A percentile compares a stretch with the other conserved stretches of the same genome.
Evolutionary conservation across 2,888 invertebrate species (phyloP).

Genomic region (Celastrina argiolus): DNA sequence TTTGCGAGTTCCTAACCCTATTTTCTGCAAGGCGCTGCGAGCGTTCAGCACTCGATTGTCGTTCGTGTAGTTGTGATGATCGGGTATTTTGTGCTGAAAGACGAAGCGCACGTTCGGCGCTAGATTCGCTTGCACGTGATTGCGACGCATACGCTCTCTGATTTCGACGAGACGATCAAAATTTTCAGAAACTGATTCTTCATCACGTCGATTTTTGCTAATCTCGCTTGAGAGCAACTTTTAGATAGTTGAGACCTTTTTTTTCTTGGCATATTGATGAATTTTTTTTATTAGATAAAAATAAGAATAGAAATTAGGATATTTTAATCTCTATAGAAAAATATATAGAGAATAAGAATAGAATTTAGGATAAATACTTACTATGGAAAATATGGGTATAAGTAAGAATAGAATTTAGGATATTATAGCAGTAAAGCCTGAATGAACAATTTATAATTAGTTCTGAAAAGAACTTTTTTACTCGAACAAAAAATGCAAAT

Average conservation of each 20-base stretch:
- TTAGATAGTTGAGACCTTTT: conserved; percentile 23
- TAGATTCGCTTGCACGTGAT: conserved; percentile 24
- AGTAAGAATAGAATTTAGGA: too few relatives aligned
- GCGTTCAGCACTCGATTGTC: not conserved
- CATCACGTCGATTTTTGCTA: not conserved
- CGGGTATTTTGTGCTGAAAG: not conserved
- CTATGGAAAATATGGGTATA: too few relatives aligned
- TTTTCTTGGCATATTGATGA: conserved; percentile 17
- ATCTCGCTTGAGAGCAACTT: conserved; percentile 19
- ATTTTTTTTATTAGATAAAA: not conserved
- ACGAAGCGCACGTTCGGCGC: conserved; percentile 24
- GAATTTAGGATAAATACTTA: too few relatives aligned
- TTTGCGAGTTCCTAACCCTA: not conserved
- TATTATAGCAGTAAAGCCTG: too few relatives aligned
- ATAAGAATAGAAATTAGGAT: not conserved
- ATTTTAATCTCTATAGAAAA: not conserved
- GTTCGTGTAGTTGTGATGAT: not conserved
- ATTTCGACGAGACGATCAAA: not conserved
- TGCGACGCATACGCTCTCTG: not conserved
- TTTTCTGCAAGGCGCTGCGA: conserved; percentile 23
- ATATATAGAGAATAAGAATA: not conserved
- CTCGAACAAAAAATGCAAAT: not conserved
- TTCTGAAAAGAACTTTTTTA: not conserved
- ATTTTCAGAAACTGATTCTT: not conserved
- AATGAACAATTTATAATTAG: not conserved